These are phyloP conservation scores for Diorhabda sublineata DNA, from an alignment of 1,140 invertebrate genomes.

Conservation along the genomic window DNA sequence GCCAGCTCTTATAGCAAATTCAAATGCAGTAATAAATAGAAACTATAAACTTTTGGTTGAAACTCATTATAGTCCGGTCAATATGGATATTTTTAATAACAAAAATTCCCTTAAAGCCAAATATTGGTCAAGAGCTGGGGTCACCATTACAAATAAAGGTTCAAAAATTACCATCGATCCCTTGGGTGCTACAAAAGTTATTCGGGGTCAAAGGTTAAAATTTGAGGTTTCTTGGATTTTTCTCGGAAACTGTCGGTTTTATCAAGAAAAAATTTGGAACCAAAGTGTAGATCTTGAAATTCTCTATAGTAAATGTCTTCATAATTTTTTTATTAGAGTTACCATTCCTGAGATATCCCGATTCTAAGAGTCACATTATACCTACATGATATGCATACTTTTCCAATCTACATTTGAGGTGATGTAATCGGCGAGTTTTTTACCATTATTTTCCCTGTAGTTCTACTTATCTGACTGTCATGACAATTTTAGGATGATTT, in stretches of 20 bases:
- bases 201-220: neutral
- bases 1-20: too few species aligned
- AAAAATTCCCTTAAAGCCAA: neutral
- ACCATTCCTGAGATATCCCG: neutral
- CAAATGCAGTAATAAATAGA: too few species aligned
- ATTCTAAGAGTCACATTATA: neutral
- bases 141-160: neutral
- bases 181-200: neutral
- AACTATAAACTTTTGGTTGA: too few species aligned
- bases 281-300: neutral
- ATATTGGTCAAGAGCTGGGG: neutral
- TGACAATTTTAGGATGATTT: too few species aligned
- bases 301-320: neutral
- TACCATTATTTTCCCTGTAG: too few species aligned
- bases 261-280: neutral
- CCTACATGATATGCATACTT: neutral
- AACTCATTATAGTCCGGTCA: neutral
- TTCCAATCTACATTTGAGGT: neutral
- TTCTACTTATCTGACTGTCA: too few species aligned
- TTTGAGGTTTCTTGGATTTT: neutral
- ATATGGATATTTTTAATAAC: neutral
- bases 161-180: neutral
- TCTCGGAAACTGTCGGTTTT: neutral
- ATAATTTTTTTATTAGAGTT: neutral
- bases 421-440: neutral